Base-by-base conservation (phyloP, 2,888 invertebrate genomes). In the Physocephala rufipes region DNA sequence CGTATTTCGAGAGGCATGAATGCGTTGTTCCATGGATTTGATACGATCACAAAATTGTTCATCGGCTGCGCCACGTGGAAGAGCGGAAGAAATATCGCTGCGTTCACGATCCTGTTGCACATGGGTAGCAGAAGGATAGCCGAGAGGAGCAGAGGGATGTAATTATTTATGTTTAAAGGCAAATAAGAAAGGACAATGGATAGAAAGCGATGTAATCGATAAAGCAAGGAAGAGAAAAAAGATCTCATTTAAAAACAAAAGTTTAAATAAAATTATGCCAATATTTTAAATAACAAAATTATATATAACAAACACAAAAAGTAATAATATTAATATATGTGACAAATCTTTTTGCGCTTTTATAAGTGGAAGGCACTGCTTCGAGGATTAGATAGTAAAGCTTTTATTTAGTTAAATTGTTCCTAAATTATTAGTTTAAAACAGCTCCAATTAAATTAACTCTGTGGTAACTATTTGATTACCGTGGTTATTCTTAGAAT, bases 11-110 rank as follows among this genome's bases (percentile, higher is more conserved):
- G 89, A 89, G 68, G 90, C 90, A 36, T 36, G 36, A 74, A 95
- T 89, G 76, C 95, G 92, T 76, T 93, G 93, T 77, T 96, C 95
- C 74, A 96, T 90, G 71, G 89, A 90, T 84, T 90, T 91, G 73
- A 93, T 91, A 77, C 86, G 86, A 80, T 86, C 86, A 73, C 83
- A 85, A 76, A 86, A 86, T 78, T 86, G 85, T 73, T 86, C 86
- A 75, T 86, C 86, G 51, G 81, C 75, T n/a, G 78, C 79, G 65
- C 78, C 79, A 13, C 84, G 81, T 15, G 84, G 83, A 76, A 83
- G 24, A 5, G 85, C 83, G n/a, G 86, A 86, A 51, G 79, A 81
- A 75, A 86, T 86, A 71, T 83, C 83, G 36, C 83, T 82, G 70
- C 86, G 83, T 74, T 87, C 86, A 21, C 87, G 85, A 82, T 87